A percentile compares a stretch with the other conserved stretches of the same genome.
phyloP scores from a whole-genome alignment of 2,797 vertebrate genomes.

The Mus minutoides region DNA sequence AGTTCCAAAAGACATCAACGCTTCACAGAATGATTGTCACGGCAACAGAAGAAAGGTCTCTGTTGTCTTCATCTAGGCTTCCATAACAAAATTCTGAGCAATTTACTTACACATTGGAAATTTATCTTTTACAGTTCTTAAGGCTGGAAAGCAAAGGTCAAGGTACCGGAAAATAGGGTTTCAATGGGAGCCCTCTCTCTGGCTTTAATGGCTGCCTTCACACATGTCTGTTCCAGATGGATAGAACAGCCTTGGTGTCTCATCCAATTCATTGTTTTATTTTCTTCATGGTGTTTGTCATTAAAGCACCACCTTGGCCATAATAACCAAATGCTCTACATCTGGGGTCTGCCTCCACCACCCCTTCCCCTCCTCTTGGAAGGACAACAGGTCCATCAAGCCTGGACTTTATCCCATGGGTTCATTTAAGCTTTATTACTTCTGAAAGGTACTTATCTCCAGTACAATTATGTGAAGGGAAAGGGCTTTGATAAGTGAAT shows the following conservation, averaged over 20 bases:
- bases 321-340: neutral
- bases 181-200: neutral
- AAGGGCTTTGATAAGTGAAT: neutral
- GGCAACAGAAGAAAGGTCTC: neutral
- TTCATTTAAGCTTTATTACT: slow-evolving; percentile 31
- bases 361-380: neutral
- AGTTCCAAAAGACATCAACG: neutral
- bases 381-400: neutral
- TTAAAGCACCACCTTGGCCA: neutral
- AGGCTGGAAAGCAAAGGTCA: neutral
- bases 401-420: neutral
- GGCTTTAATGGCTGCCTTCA: neutral
- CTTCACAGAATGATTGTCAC: neutral
- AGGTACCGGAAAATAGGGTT: neutral
- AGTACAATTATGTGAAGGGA: neutral
- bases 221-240: neutral
- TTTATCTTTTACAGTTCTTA: neutral
- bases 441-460: neutral
- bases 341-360: neutral
- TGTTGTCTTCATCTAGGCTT: neutral
- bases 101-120: neutral
- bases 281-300: neutral
- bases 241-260: neutral
- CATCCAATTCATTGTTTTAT: neutral
- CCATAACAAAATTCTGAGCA: neutral